These are phyloP conservation scores for Pachycephala philippinensis DNA, from an alignment of 2,113 vertebrate genomes.

Conservation along the genomic window DNA sequence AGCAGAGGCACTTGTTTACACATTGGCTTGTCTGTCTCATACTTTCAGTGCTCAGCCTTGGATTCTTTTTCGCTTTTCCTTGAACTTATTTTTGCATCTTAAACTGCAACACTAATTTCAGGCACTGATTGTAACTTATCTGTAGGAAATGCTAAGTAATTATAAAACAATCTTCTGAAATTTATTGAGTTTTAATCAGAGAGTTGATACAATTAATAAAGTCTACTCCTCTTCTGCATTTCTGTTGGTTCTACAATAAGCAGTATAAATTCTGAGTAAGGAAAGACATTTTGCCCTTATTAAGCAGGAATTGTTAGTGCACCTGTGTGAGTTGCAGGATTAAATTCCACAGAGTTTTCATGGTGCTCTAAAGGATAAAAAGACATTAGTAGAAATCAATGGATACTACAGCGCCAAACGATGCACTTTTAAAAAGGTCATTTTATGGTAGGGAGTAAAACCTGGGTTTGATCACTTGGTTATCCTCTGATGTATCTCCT, in stretches of 20 bases:
- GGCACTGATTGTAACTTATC: not conserved
- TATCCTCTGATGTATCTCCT: not conserved
- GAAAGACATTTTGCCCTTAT: not conserved
- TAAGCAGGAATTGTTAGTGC: not conserved
- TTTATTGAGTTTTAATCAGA: not conserved
- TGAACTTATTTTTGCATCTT: not conserved
- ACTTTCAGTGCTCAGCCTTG: not conserved
- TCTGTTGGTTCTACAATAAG: not conserved
- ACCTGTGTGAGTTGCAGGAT: not conserved
- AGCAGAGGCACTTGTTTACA: not conserved
- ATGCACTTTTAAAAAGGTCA: not conserved
- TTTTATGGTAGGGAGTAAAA: not conserved
- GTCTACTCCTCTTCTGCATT: not conserved
- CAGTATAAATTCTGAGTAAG: not conserved
- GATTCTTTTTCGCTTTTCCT: not conserved
- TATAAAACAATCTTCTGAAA: not conserved
- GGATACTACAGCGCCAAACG: not conserved
- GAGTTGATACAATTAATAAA: not conserved
- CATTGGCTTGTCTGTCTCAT: not conserved
- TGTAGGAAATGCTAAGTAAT: not conserved
- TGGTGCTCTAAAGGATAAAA: not conserved
- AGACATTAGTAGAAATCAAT: slow-evolving; percentile 12
- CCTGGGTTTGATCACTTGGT: not conserved
- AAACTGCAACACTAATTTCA: not conserved
- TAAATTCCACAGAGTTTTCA: not conserved